Evolutionary conservation across 2,888 invertebrate species (phyloP).

Genomic region (Drosophila suboccidentalis): DNA sequence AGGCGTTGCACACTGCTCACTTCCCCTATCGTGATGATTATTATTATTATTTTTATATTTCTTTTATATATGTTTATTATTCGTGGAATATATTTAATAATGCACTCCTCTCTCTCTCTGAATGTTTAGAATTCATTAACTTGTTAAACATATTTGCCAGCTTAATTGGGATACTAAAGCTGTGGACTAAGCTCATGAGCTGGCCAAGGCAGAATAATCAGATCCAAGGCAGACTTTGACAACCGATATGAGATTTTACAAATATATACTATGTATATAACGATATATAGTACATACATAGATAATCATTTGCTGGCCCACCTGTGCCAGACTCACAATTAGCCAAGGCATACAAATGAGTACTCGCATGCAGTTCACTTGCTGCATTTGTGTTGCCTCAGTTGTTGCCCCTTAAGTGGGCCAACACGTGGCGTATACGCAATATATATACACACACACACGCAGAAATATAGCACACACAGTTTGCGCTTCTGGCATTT

Average conservation of each 20-base stretch:
- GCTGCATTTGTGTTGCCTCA: slow-evolving; percentile 30
- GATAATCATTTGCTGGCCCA: slow-evolving; percentile 12
- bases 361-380: slow-evolving; percentile 13
- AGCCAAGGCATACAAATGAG: slow-evolving; percentile 10
- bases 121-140: slow-evolving; percentile 72
- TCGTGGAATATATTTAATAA: background rate
- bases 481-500: slow-evolving; percentile 24
- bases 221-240: background rate
- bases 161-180: slow-evolving; percentile 68
- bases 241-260: slow-evolving; percentile 9
- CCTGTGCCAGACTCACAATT: slow-evolving; percentile 34
- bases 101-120: slow-evolving; percentile 19
- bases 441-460: slow-evolving; percentile 8
- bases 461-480: background rate
- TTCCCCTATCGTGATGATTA: slow-evolving; percentile 9
- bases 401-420: slow-evolving; percentile 34
- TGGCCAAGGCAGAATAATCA: slow-evolving; percentile 16
- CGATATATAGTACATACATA: background rate
- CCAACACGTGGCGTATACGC: slow-evolving; percentile 34
- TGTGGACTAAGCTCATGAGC: slow-evolving; percentile 52
- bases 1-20: background rate
- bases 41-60: slow-evolving; percentile 27
- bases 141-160: slow-evolving; percentile 70
- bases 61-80: slow-evolving; percentile 3
- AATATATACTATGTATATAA: background rate